phyloP scores from a whole-genome alignment of 2,888 invertebrate genomes.

The Tyria jacobaeae region DNA sequence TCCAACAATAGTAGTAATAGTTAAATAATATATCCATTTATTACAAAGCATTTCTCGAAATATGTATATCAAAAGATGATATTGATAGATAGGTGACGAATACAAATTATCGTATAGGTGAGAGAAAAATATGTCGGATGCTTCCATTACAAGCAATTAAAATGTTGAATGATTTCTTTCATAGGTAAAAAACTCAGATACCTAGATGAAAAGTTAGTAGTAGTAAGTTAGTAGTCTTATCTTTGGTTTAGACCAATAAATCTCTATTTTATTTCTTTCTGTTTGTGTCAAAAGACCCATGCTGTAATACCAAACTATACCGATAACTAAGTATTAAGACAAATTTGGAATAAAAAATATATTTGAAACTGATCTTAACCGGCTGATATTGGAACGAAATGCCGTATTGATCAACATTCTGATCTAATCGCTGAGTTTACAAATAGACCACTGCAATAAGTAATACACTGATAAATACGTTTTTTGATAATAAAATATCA shows the following conservation, averaged over 20 bases:
- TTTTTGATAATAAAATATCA: not conserved
- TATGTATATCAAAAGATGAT: not conserved
- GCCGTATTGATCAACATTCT: conserved; percentile 51
- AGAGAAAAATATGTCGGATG: too few species aligned
- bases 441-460: conserved; percentile 29
- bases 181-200: too few species aligned
- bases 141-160: too few species aligned
- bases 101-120: too few species aligned
- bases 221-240: not conserved
- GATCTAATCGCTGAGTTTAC: conserved; percentile 48
- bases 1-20: not conserved
- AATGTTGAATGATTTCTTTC: too few species aligned
- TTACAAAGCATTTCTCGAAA: not conserved
- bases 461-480: conserved; percentile 2
- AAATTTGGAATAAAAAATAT: conserved; percentile 5
- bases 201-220: not conserved
- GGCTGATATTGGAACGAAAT: conserved; percentile 44
- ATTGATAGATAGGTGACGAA: too few species aligned
- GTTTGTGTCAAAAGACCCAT: not conserved
- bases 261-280: not conserved
- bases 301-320: not conserved
- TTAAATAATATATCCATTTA: too few species aligned
- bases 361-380: conserved; percentile 36
- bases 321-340: conserved; percentile 3
- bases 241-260: not conserved